Percentiles rank a stretch among this genome's conserved stretches.
phyloP scores from a whole-genome alignment of 2,113 vertebrate species.

The Hypanus sabinus region DNA sequence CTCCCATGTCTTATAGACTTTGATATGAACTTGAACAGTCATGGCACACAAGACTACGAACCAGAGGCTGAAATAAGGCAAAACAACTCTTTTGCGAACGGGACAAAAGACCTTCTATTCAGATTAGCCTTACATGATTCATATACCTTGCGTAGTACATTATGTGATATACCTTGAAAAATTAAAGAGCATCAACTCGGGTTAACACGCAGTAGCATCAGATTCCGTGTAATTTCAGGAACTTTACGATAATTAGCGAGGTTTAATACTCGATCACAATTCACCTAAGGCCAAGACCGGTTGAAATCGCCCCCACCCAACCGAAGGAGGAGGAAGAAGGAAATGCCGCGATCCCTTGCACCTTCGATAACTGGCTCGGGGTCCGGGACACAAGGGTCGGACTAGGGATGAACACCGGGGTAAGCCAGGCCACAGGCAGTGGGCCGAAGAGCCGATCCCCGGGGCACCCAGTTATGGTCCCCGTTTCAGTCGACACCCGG shows the following conservation, averaged over 20 bases:
- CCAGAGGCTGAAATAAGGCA: no score
- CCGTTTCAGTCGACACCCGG: background rate
- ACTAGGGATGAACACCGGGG: no score
- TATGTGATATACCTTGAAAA: background rate
- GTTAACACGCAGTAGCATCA: background rate
- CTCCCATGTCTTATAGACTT: no score
- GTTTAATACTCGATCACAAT: background rate
- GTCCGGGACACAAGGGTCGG: no score
- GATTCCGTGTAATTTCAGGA: background rate
- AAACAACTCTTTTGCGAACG: no score
- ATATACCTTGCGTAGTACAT: background rate
- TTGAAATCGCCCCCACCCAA: background rate
- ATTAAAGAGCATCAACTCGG: background rate
- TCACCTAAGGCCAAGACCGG: background rate
- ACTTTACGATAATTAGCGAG: background rate
- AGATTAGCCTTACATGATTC: no score
- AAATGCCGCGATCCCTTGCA: background rate
- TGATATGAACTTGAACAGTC: no score
- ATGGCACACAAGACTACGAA: no score
- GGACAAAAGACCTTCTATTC: no score
- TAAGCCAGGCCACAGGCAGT: no score
- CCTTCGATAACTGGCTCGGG: no score
- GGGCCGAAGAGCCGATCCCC: no score
- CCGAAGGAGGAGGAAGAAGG: background rate
- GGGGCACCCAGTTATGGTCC: background rate